These are phyloP conservation scores for Cosmopolites sordidus DNA, from an alignment of 2,888 invertebrate species.

Conservation along the genomic window DNA sequence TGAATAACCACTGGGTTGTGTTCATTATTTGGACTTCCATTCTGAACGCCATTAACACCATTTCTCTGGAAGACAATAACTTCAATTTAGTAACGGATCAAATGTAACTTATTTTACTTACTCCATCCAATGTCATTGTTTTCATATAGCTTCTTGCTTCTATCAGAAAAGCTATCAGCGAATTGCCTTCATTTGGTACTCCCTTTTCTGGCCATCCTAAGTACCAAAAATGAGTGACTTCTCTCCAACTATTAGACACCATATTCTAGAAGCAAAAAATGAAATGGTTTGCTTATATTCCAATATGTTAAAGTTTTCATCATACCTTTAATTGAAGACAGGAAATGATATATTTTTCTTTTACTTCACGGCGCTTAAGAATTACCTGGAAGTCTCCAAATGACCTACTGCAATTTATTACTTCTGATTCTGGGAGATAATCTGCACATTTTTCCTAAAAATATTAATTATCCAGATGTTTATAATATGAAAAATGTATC, in stretches of 20 bases:
- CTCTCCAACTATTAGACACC: conserved; percentile 77
- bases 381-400: conserved; percentile 88
- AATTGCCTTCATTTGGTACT: conserved; percentile 76
- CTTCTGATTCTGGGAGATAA: conserved; percentile 87
- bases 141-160: conserved; percentile 67
- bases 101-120: too few species aligned
- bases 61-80: background rate
- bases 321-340: conserved; percentile 71
- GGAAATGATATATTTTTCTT: conserved; percentile 87
- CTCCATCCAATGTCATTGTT: conserved; percentile 38
- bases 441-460: conserved; percentile 82
- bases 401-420: conserved; percentile 80
- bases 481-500: too few species aligned
- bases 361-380: conserved; percentile 82
- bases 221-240: conserved; percentile 90
- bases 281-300: too few species aligned
- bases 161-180: conserved; percentile 80
- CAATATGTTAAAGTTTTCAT: too few species aligned
- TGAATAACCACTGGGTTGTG: conserved; percentile 74
- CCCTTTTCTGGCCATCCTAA: conserved; percentile 86
- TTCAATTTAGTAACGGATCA: too few species aligned
- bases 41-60: conserved; percentile 34
- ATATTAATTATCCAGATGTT: too few species aligned
- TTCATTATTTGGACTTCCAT: conserved; percentile 37
- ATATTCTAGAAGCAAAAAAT: conserved; percentile 67